These are phyloP conservation scores for Spheniscus humboldti DNA, from an alignment of 2,797 vertebrate genomes.

Conservation along the genomic window DNA sequence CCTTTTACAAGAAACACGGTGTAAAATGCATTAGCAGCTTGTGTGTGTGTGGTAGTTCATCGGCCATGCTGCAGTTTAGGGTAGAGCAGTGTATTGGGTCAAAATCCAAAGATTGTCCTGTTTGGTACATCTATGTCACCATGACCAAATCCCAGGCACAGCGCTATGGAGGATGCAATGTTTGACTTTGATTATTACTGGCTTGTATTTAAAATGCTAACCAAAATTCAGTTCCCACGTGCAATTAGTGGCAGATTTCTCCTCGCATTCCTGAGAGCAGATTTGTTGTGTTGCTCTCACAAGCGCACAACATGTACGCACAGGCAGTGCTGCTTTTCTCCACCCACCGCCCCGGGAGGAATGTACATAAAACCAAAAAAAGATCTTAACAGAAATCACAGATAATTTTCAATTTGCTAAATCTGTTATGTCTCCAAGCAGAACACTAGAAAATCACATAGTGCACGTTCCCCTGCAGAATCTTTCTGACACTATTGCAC, in stretches of 20 bases:
- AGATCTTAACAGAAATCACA: not conserved
- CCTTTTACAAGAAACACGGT: not conserved
- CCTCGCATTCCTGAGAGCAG: constrained; percentile 1
- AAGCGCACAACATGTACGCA: not conserved
- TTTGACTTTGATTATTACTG: not conserved
- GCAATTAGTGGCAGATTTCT: not conserved
- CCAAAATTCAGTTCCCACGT: not conserved
- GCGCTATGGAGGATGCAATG: rapidly evolving
- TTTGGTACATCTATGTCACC: not conserved
- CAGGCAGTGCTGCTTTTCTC: not conserved
- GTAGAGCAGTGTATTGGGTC: not conserved
- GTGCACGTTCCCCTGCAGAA: not conserved
- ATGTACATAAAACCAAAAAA: not conserved
- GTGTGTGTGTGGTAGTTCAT: not conserved
- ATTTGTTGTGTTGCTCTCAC: constrained; percentile 2
- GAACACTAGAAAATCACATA: not conserved
- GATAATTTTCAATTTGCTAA: not conserved
- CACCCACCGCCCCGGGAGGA: not conserved
- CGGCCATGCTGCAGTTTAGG: not conserved
- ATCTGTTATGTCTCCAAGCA: not conserved
- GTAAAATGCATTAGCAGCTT: not conserved
- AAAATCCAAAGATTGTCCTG: not conserved
- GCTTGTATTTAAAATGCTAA: not conserved
- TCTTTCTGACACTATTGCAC: not conserved
- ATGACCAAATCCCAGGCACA: not conserved